Conservation (phyloP, 2,113 vertebrate species). For the Pedionomus torquatus region DNA sequence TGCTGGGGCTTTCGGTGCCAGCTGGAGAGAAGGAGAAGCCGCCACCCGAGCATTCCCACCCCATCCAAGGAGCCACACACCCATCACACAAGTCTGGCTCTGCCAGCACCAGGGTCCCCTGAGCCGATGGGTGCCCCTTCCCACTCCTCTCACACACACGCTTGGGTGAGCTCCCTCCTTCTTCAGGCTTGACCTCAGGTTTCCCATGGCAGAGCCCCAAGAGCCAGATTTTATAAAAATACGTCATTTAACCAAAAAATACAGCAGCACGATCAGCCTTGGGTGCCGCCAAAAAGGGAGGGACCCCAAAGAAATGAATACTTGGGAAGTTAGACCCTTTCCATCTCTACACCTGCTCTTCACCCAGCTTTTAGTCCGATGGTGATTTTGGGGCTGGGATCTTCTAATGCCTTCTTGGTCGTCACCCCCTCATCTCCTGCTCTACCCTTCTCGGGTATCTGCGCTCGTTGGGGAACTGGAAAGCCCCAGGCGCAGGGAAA, state of each 20-base stretch:
- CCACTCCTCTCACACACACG: neutral
- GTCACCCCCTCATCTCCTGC: neutral
- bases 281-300: neutral
- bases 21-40: neutral
- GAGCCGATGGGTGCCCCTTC: neutral
- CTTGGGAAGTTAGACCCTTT: neutral
- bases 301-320: neutral
- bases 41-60: neutral
- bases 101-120: neutral
- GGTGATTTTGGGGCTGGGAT: neutral
- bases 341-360: neutral
- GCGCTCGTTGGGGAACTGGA: neutral
- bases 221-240: neutral
- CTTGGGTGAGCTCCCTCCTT: neutral
- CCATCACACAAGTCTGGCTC: neutral
- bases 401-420: neutral
- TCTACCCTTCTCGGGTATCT: neutral
- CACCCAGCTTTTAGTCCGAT: neutral
- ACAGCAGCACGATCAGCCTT: neutral
- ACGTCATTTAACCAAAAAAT: neutral
- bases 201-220: neutral
- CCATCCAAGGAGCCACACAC: neutral
- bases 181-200: neutral
- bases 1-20: neutral
- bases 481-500: neutral